Base-by-base conservation (phyloP, 2,113 vertebrate genomes). In the Mystacornis crossleyi region DNA sequence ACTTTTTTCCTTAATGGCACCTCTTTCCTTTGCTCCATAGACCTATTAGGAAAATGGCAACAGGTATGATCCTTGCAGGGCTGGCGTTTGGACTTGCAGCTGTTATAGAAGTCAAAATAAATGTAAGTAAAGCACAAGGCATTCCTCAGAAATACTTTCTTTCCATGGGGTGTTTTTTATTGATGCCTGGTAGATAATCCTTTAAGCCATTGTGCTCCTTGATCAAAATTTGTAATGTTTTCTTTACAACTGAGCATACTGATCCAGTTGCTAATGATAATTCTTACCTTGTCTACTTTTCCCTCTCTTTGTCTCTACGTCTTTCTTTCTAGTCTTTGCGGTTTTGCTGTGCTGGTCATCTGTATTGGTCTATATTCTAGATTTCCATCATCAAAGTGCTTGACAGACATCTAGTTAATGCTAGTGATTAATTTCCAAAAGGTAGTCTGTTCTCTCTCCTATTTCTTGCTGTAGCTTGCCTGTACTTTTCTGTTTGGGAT, bases 51-150 rank as follows among this genome's bases (percentile, higher is more conserved):
- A 99, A 99, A 98, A 99, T 99, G 99, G 98, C 98, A 57, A 43
- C 95, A 16, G 99, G 99, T 72, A 99, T 99, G 99, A 95, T 99
- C 85, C 98, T 99, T 86, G 99, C 99, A 31, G 98, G 98, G 14
- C 29, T 99, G 95, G 99, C 99, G 0, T 99, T 99, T 65, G 98
- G 96, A 91, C 98, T 98, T 55, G 99, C 99, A 80, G 98, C 99
- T 11, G 8, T 98, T 70, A 98, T 99, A 95, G 99, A 99, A 97
- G 48, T 99, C 89, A 98, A 99, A 86, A 98, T 99, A 70, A 98
- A 98, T 97, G 99, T 99, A 97, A 85, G 99, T 96, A 82, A 48
- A 79, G 58, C 71, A 51, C 10, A 75, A 81, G 33, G 29, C 18
- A 29, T 53, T 83, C 51, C 51, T 90, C 14, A 86, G 60, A 84